Conservation (phyloP, 1,140 invertebrate species). For the Mesaphorura yosii region DNA sequence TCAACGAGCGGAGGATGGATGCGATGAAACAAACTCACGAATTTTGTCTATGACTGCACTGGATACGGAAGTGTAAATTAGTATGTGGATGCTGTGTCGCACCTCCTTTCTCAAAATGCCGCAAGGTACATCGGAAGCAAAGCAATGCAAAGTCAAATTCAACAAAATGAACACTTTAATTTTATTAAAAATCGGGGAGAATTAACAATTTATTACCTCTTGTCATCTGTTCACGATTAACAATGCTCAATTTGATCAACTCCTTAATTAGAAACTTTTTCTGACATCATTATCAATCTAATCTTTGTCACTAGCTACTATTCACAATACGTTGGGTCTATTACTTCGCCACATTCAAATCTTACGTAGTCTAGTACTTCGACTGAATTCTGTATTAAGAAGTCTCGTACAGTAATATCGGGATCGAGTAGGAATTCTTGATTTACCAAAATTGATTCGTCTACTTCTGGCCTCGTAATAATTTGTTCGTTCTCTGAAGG, state of each 20-base stretch:
- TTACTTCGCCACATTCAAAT: conserved; percentile 64
- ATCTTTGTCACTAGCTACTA: not conserved
- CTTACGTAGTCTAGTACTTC: conserved; percentile 69
- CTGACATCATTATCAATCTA: not conserved
- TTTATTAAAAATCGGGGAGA: not conserved
- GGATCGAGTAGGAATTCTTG: conserved; percentile 81
- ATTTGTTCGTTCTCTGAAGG: not conserved
- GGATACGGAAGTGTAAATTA: not conserved
- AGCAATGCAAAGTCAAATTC: not conserved
- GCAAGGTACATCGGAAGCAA: not conserved
- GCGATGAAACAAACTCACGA: too few relatives aligned
- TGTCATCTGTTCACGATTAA: not conserved
- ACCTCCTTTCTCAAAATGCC: too few relatives aligned
- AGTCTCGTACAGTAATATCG: conserved; percentile 55
- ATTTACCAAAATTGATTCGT: conserved; percentile 51
- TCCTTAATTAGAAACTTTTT: not conserved
- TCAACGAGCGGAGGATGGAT: too few relatives aligned
- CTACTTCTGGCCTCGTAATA: conserved; percentile 8
- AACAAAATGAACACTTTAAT: not conserved
- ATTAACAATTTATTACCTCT: too few relatives aligned
- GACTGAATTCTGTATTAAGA: conserved; percentile 53
- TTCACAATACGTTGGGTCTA: conserved; percentile 9
- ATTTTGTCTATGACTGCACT: not conserved
- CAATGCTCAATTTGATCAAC: conserved; percentile 1
- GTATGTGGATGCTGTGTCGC: not conserved